Conservation (phyloP, 2,797 vertebrate species). For the Pantherophis vulpinus region DNA sequence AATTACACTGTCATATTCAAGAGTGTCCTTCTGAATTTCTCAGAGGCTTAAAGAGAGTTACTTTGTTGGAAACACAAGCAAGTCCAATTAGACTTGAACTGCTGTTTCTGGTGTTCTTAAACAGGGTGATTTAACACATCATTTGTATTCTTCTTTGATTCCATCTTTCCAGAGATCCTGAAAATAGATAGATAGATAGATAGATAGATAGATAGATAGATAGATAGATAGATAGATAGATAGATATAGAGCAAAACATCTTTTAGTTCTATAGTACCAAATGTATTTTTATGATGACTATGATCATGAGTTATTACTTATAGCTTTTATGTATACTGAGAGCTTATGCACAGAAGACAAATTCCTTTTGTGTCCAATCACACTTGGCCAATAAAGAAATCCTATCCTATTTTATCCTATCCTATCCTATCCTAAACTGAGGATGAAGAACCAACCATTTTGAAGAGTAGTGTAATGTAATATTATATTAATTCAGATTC, state of each 20-base stretch:
- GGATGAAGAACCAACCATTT: not conserved
- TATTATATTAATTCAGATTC: not conserved
- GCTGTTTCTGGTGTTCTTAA: not conserved
- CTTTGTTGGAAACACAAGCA: slow-evolving; percentile 4
- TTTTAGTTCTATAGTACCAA: not conserved
- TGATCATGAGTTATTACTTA: too few species aligned
- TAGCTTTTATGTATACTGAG: too few species aligned
- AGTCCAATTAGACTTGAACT: not conserved
- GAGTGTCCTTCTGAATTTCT: not conserved
- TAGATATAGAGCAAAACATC: not conserved
- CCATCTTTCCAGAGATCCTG: too few species aligned
- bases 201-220: too few species aligned
- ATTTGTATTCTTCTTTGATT: not conserved
- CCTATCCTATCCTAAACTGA: too few species aligned
- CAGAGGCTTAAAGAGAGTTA: slow-evolving; percentile 4
- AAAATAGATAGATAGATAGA: too few species aligned
- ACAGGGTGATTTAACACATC: not conserved
- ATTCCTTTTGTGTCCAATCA: too few species aligned
- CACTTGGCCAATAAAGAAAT: too few species aligned
- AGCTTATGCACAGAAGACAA: too few species aligned
- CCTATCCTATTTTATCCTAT: too few species aligned
- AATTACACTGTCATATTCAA: not conserved
- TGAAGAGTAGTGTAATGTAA: not conserved
- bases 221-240: too few species aligned
- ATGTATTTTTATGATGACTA: not conserved